Evolutionary conservation across 1,140 invertebrate species (phyloP).

Genomic region (Anagrus nilaparvatae): DNA sequence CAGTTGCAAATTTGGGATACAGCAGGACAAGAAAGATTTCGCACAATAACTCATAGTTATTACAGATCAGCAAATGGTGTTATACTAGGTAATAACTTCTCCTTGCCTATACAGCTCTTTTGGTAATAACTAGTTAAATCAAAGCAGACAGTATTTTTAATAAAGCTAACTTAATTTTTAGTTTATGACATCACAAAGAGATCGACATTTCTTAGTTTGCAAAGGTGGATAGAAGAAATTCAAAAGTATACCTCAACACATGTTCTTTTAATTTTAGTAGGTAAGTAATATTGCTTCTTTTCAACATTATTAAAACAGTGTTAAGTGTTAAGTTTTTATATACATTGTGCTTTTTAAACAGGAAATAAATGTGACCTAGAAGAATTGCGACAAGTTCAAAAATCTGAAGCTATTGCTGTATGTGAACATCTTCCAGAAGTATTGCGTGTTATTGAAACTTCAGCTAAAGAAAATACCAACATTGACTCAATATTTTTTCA

Average conservation of each 20-base stretch:
- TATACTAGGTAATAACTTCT: constrained; percentile 55
- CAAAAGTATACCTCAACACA: constrained; percentile 83
- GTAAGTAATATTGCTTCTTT: constrained; percentile 40
- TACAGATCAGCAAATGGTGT: constrained; percentile 88
- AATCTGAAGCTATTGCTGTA: constrained; percentile 71
- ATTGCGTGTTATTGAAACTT: constrained; percentile 78
- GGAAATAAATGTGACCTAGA: constrained; percentile 84
- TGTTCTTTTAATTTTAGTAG: constrained; percentile 80
- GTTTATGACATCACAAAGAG: constrained; percentile 92
- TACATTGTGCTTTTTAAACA: constrained; percentile 23
- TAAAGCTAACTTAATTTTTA: constrained; percentile 35
- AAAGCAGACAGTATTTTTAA: constrained; percentile 5
- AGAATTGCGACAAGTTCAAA: constrained; percentile 69
- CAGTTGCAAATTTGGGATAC: constrained; percentile 92
- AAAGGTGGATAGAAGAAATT: constrained; percentile 92
- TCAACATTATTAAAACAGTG: not conserved
- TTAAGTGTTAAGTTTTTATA: not conserved
- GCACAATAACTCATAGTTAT: constrained; percentile 90
- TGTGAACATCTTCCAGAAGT: constrained; percentile 77
- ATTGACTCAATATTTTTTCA: constrained; percentile 85
- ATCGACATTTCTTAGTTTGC: constrained; percentile 77
- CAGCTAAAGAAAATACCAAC: constrained; percentile 88
- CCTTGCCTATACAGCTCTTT: constrained; percentile 2
- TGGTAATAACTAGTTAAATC: not conserved
- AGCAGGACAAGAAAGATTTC: constrained; percentile 84